Percentiles rank a stretch among this genome's conserved stretches.
Evolutionary conservation across 2,113 vertebrate genomes (phyloP).

Genomic region (Coryphaenoides rupestris): DNA sequence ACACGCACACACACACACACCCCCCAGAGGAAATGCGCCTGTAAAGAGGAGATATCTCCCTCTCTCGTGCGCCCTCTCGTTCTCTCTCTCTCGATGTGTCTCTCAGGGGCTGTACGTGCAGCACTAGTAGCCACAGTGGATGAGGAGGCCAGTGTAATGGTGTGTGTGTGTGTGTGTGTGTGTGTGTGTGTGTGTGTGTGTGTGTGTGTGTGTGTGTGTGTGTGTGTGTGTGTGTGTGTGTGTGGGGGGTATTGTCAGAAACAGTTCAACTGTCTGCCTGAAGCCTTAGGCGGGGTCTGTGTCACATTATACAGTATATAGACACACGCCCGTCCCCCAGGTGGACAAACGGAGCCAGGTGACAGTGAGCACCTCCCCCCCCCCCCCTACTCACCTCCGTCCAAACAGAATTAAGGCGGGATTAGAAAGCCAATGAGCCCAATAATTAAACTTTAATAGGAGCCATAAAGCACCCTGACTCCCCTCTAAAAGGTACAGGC

Average conservation of each 20-base stretch:
- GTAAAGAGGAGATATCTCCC: neutral
- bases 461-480: slow-evolving; percentile 57
- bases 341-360: slow-evolving; percentile 16
- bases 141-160: no score
- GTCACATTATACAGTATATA: slow-evolving; percentile 17
- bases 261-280: no score
- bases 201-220: no score
- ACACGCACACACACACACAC: neutral
- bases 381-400: slow-evolving; percentile 23
- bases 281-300: no score
- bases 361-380: slow-evolving; percentile 21
- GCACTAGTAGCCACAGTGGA: slow-evolving; percentile 1
- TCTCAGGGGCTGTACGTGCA: no score
- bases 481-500: slow-evolving; percentile 50
- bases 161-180: no score
- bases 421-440: slow-evolving; percentile 69
- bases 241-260: no score
- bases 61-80: no score
- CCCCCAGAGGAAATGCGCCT: no score
- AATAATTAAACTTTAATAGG: slow-evolving; percentile 72
- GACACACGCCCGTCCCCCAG: slow-evolving; percentile 27
- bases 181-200: no score
- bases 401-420: slow-evolving; percentile 63
- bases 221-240: no score
- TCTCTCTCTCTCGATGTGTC: neutral